These are phyloP conservation scores for Minunthozetes semirufus DNA, from an alignment of 2,888 invertebrate genomes.

Conservation along the genomic window DNA sequence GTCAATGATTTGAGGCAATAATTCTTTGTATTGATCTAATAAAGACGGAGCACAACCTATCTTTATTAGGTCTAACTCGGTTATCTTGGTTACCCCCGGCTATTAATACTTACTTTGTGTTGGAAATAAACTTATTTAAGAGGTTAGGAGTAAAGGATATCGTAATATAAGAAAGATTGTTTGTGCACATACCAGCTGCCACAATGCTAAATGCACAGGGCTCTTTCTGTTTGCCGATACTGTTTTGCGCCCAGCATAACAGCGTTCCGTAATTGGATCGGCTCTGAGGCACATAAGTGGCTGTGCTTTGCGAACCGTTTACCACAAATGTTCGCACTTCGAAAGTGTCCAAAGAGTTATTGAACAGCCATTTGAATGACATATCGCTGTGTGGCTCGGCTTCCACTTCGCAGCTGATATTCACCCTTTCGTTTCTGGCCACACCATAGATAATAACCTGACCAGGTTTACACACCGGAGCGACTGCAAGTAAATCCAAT, in stretches of 20 bases:
- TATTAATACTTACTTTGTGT: too few species aligned
- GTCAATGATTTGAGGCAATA: too few species aligned
- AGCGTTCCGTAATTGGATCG: constrained; percentile 41
- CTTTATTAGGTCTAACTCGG: too few species aligned
- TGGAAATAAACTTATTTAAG: too few species aligned
- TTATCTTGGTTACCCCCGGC: too few species aligned
- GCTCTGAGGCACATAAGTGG: constrained; percentile 40
- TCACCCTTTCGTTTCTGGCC: constrained; percentile 42
- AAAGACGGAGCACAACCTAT: too few species aligned
- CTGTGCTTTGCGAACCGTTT: constrained; percentile 40
- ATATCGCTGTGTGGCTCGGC: constrained; percentile 43
- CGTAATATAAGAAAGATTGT: too few species aligned
- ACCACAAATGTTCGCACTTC: constrained; percentile 34
- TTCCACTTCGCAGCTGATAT: constrained; percentile 42
- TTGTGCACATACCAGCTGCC: constrained; percentile 40
- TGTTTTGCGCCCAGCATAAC: constrained; percentile 42
- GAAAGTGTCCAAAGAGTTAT: constrained; percentile 28
- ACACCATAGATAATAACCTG: constrained; percentile 43
- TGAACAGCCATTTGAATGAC: constrained; percentile 41
- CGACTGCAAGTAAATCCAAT: constrained; percentile 37
- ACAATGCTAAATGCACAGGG: constrained; percentile 42
- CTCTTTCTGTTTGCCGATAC: constrained; percentile 41
- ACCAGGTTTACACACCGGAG: constrained; percentile 42
- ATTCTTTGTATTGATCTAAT: too few species aligned
- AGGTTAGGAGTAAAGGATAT: too few species aligned